Percentiles rank a stretch among this genome's conserved stretches.
phyloP scores from a whole-genome alignment of 2,797 vertebrate species.

The Pempheris klunzingeri region DNA sequence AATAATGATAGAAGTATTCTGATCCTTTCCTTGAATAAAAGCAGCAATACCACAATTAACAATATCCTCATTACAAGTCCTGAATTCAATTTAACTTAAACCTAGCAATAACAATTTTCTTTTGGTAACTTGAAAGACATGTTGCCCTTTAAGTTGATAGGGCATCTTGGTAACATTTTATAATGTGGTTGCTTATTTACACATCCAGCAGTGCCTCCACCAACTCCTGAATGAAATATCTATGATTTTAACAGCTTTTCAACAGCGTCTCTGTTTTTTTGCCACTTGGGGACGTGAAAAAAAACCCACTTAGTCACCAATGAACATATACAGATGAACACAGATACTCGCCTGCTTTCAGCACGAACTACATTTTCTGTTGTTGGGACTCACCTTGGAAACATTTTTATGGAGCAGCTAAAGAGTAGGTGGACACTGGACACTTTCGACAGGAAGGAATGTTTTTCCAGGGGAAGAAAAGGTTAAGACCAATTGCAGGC shows the following conservation, averaged over 20 bases:
- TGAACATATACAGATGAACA: conserved; percentile 3
- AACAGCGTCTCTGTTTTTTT: no score
- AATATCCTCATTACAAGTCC: not conserved
- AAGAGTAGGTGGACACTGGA: conserved; percentile 41
- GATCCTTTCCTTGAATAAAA: not conserved
- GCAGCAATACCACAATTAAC: not conserved
- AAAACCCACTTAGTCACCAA: not conserved
- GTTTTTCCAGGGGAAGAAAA: conserved; percentile 67
- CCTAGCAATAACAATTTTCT: not conserved
- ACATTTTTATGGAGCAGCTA: conserved; percentile 27
- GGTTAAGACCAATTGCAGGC: conserved; percentile 65
- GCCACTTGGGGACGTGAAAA: no score
- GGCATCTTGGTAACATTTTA: not conserved
- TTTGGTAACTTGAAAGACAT: not conserved
- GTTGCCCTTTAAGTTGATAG: not conserved
- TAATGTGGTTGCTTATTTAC: no score
- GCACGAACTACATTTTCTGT: conserved; percentile 11
- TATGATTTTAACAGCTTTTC: no score
- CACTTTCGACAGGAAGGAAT: conserved; percentile 55
- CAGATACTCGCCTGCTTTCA: conserved; percentile 6
- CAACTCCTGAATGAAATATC: not conserved
- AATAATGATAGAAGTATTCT: conserved; percentile 16
- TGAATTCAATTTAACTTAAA: not conserved
- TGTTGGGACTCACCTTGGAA: conserved; percentile 34
- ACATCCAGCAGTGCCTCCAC: not conserved